Evolutionary conservation across 2,888 invertebrate genomes (phyloP), one percentile per base, ranked within the genome.

Genomic region (Copidosoma aretas): DNA sequence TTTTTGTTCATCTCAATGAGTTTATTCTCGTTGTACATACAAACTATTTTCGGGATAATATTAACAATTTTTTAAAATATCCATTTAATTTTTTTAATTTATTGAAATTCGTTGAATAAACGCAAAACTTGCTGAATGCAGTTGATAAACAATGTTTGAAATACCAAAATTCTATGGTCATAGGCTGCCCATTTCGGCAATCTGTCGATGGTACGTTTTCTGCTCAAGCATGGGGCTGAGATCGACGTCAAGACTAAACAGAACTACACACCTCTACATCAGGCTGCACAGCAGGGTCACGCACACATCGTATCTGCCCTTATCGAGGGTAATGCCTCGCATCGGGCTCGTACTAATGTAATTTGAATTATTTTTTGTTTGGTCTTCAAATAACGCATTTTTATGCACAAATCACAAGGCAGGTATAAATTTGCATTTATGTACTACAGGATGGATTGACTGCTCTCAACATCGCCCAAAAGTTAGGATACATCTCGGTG

Each of bases 271-370:
- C 95, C 98, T 0, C 87, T 99, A 17, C 98, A 99, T 86, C 98
- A 98, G 83, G 98, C 98, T 0, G 97, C 98, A 0, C 98, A 98
- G 81, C 98, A 99, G 84, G 98, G 98, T 0, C 98, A 99, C 84
- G 95, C 97, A 1, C 89, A 96, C 77, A 94, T 98, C 74, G 95
- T 98, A 63, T 94, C 93, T 79, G 87, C 97, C 62, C 87, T 99
- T 52, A 86, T 99, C 75, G 96, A 97, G 80, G 91, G 94, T 85
- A 93, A 91, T 80, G 98, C 98, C 0, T 93, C 95, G 81, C 98
- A 99, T 4, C 95, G 98, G 84, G 95, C 95, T 22, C 86, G 95
- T 64, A 98, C 97, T 64, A 93, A 93, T 80, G 98, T 98, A 87
- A 91, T 46, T 15, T 14, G 43, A 46, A 46, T 46, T 17, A 46